A percentile compares a stretch with the other conserved stretches of the same genome.
Conservation (phyloP, 2,888 invertebrate species). For the Caenorhabditis sp. region DNA sequence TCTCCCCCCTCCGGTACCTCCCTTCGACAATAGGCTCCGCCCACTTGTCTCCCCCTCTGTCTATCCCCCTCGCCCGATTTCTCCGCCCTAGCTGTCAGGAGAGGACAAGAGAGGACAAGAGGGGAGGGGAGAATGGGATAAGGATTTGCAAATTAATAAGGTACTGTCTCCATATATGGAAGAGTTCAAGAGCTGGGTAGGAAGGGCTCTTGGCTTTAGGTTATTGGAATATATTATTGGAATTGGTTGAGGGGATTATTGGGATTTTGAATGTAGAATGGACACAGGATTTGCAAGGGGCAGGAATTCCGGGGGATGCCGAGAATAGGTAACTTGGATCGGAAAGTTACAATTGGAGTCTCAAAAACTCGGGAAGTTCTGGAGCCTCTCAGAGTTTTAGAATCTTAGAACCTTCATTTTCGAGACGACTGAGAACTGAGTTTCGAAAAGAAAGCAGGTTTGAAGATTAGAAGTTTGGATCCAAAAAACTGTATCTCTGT, state of each 20-base stretch:
- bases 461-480: too few relatives aligned
- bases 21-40: constrained; percentile 22
- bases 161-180: constrained; percentile 49
- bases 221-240: constrained; percentile 50
- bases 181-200: constrained; percentile 22
- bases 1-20: constrained; percentile 11
- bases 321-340: too few relatives aligned
- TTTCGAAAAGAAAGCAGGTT: too few relatives aligned
- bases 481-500: too few relatives aligned
- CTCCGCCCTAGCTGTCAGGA: constrained; percentile 38
- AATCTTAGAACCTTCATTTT: too few relatives aligned
- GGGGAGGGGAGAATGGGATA: constrained; percentile 14
- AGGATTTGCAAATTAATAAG: constrained; percentile 65
- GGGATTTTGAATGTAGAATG: not conserved
- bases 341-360: too few relatives aligned
- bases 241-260: not conserved
- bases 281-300: not conserved
- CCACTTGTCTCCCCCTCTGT: constrained; percentile 18
- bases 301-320: not conserved
- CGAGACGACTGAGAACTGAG: too few relatives aligned
- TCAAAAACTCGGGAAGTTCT: too few relatives aligned
- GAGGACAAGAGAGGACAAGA: not conserved
- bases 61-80: constrained; percentile 24
- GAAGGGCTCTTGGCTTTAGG: constrained; percentile 31
- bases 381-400: too few relatives aligned